phyloP scores from a whole-genome alignment of 2,888 invertebrate species.

The Cordilura impudica region DNA sequence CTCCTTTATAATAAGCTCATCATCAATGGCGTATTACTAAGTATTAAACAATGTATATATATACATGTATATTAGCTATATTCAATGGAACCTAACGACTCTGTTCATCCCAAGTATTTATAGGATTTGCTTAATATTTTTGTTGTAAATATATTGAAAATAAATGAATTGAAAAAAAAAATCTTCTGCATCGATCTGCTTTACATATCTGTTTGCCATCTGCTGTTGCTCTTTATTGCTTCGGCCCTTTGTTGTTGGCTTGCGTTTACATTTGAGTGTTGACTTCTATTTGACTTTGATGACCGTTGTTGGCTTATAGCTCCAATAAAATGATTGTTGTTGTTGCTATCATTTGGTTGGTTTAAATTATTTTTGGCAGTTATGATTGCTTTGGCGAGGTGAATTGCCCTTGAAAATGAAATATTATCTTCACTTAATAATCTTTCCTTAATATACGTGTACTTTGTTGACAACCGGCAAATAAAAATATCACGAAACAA shows the following conservation, averaged over 20 bases:
- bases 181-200: background rate
- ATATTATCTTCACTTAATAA: conserved; percentile 58
- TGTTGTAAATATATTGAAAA: too few species aligned
- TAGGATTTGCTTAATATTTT: too few species aligned
- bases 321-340: conserved; percentile 18
- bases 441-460: conserved; percentile 52
- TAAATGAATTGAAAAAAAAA: too few species aligned
- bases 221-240: background rate
- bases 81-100: too few species aligned
- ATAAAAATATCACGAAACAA: conserved; percentile 41
- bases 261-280: background rate
- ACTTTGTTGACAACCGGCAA: conserved; percentile 51
- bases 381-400: conserved; percentile 34
- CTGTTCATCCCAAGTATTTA: too few species aligned
- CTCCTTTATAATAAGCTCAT: too few species aligned
- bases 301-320: background rate
- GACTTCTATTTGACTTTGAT: background rate
- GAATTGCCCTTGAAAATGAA: conserved; percentile 42
- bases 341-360: background rate
- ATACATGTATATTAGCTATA: too few species aligned
- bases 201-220: background rate
- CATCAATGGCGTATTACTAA: too few species aligned
- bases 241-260: background rate
- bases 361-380: conserved; percentile 3
- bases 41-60: too few species aligned